Evolutionary conservation across 2,888 invertebrate species (phyloP), one percentile per base, ranked within the genome.

Genomic region (Graphium colonna): DNA sequence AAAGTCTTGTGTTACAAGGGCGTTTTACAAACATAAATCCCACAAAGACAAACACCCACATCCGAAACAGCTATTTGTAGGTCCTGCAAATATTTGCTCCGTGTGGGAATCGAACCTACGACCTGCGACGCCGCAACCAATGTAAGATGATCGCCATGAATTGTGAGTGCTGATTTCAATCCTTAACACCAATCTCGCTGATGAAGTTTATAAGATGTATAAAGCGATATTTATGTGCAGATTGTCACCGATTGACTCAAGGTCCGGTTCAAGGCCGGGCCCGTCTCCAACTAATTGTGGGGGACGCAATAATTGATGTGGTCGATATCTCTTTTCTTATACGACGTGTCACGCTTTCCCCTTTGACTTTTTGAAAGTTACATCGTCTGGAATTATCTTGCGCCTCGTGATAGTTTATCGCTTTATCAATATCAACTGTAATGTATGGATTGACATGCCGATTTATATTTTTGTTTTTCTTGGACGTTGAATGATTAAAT

Each of bases 221-320:
- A n/a, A n/a, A n/a, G n/a, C 18, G 3, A n/a, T 47, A 38, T 38
- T 21, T 12, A 36, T 36, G 3, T n/a, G 10, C 9, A 33, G 17
- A 44, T 10, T 26, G 21, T 28, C 28, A 28, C 10, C 15, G 17
- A 18, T 3, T 9, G 3, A 10, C 9, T 21, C 41, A 21, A 15
- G 31, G 17, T 17, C 15, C 45, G 16, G 52, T 38, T 48, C 47
- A 52, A 48, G 52, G 52, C 38, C 3, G 28, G 12, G 15, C 28
- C 36, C 52, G 42, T 48, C 52, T 52, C 18, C 53, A 44, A n/a
- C 43, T 53, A 53, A 53, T 48, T 53, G 44, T 43, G 5, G 3
- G 26, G 28, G 52, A 48, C 52, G 43, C 26, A 38, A 43, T 48
- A 36, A 36, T 52, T 43, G 28, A 48, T 52, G 47, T 9, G 47